Conservation (phyloP, 2,113 vertebrate species). For the Muscicapa adusta region DNA sequence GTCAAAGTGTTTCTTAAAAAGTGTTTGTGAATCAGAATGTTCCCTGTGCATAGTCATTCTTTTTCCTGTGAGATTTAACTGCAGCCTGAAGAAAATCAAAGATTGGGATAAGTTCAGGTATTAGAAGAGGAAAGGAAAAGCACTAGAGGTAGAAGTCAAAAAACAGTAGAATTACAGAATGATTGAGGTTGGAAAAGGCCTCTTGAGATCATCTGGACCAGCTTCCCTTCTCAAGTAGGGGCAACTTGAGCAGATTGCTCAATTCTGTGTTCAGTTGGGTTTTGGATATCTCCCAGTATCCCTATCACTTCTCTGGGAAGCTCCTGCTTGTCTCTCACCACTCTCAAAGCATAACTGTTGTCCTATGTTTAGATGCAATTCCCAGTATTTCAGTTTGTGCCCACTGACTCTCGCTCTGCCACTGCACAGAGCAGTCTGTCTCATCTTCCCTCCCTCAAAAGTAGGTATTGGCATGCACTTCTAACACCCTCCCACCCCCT, state of each 20-base stretch:
- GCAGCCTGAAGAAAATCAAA: not conserved
- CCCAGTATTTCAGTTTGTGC: not conserved
- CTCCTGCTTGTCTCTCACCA: not conserved
- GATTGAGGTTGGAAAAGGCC: not conserved
- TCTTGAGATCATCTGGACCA: not conserved
- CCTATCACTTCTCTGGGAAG: not conserved
- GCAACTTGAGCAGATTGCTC: not conserved
- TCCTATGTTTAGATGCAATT: not conserved
- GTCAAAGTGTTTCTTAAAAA: not conserved
- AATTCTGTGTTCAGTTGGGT: rapidly evolving
- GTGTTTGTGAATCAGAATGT: not conserved
- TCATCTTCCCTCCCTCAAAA: not conserved
- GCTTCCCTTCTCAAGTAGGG: not conserved
- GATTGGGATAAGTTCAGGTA: not conserved
- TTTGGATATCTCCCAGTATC: not conserved
- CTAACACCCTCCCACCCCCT: rapidly evolving
- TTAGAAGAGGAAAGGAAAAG: not conserved
- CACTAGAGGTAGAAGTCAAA: not conserved
- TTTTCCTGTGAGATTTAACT: not conserved
- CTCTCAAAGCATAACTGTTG: not conserved
- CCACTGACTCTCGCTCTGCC: not conserved
- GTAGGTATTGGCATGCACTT: not conserved
- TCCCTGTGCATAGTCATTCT: not conserved
- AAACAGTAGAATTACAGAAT: not conserved
- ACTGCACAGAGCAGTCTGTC: not conserved